Conservation (phyloP, 1,140 invertebrate species). For the Drosophila kohkoa region DNA sequence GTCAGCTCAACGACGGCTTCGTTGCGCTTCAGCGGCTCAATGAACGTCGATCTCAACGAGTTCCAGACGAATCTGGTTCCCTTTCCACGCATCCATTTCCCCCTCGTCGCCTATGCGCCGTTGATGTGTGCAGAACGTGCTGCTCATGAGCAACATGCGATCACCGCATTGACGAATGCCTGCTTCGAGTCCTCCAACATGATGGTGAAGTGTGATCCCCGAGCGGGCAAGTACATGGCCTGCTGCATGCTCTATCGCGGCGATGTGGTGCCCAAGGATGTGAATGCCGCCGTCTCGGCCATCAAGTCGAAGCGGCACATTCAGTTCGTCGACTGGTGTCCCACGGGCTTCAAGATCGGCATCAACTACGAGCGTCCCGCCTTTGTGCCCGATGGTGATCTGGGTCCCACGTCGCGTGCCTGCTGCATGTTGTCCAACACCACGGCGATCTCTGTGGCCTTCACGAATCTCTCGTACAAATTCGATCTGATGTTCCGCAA, state of each 20-base stretch:
- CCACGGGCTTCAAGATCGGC: conserved; percentile 90
- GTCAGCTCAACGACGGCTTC: conserved; percentile 92
- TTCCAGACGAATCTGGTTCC: conserved; percentile 92
- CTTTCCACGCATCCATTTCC: conserved; percentile 91
- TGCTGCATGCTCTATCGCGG: conserved; percentile 91
- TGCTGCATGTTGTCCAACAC: conserved; percentile 93
- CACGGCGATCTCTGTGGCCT: conserved; percentile 92
- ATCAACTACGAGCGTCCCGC: conserved; percentile 89
- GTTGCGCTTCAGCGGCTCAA: conserved; percentile 92
- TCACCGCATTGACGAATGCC: conserved; percentile 90
- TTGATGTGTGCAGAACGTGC: conserved; percentile 89
- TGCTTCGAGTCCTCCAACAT: conserved; percentile 93
- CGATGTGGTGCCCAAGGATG: conserved; percentile 92
- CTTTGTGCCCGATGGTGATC: conserved; percentile 90
- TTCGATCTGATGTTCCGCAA: conserved; percentile 94
- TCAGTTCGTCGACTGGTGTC: conserved; percentile 90
- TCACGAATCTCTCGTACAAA: conserved; percentile 90
- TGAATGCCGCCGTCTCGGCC: conserved; percentile 92
- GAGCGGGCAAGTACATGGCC: conserved; percentile 90
- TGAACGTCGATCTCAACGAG: conserved; percentile 94
- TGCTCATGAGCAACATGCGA: conserved; percentile 89
- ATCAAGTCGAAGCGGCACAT: conserved; percentile 92
- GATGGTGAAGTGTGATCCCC: conserved; percentile 92
- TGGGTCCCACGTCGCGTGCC: conserved; percentile 88
- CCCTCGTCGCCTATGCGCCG: conserved; percentile 92